Evolutionary conservation across 2,888 invertebrate genomes (phyloP), one percentile per base, ranked within the genome.

Genomic region (Fragum whitleyi): DNA sequence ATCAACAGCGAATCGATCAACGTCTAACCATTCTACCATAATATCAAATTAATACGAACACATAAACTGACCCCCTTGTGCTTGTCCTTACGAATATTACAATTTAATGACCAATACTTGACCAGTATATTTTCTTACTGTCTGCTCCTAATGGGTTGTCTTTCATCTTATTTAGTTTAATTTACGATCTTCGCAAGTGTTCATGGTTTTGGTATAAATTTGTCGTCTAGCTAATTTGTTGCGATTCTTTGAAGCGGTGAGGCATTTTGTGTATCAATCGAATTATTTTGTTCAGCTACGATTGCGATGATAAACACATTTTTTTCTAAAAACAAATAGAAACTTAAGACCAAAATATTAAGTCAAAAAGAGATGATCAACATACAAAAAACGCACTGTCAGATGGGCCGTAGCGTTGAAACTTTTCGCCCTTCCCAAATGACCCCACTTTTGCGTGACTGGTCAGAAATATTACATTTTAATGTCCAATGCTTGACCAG

Each of bases 161-260:
- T 39, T 65, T 65, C 65, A 65, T 42, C 65, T 39, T 42, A 19
- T 65, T 65, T 21, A 42, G 21, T 16, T 23, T 65, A 36, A 65
- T 65, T 14, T 65, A 65, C 42, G 23, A n/a, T 1, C 65, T 65
- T 36, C 42, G 2, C 21, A 16, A 21, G 65, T 65, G 65, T 42
- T 42, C 65, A 65, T 65, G 14, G 65, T 65, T 65, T 42, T 65
- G 65, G 42, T 65, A n/a, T 65, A 65, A 42, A 21, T 65, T 42
- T 65, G 65, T 65, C 65, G 23, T 65, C 5, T 39, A 65, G 42
- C 0, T 36, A 21, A 39, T 65, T 65, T 65, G 42, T 42, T 32
- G 32, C 61, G 61, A 16, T 61, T 47, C 47, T 47, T 47, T 47
- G 47, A 47, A 47, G 47, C 32, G 21, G 51, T 51, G 51, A 3